A percentile compares a stretch with the other conserved stretches of the same genome.
These are phyloP conservation scores for Aphelenchoides fujianensis DNA, from an alignment of 1,140 invertebrate species.

Conservation along the genomic window DNA sequence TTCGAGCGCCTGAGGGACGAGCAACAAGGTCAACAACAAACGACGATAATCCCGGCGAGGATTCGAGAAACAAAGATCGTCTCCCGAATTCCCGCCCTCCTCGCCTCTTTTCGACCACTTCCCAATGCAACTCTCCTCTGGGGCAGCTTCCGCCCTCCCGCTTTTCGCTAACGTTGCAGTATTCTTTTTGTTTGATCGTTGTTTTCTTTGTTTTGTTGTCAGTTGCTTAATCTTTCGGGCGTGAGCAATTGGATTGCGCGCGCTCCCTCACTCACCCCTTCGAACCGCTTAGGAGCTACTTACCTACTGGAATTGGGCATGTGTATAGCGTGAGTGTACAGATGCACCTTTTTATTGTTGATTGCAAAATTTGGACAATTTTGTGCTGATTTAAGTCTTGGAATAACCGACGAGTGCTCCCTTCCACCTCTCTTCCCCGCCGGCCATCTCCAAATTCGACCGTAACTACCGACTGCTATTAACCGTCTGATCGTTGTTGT, in stretches of 20 bases:
- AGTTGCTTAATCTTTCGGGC: background rate
- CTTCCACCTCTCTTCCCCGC: background rate
- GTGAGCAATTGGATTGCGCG: background rate
- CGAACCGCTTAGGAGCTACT: background rate
- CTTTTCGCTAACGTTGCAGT: background rate
- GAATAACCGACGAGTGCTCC: background rate
- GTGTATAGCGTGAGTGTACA: background rate
- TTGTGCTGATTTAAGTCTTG: slow-evolving; percentile 1
- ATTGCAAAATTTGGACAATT: slow-evolving; percentile 16
- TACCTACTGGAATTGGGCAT: background rate
- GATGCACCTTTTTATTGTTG: slow-evolving; percentile 2
- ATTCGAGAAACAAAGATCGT: too few species aligned
- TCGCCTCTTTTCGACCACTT: background rate
- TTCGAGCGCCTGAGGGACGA: background rate
- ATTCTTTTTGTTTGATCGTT: background rate
- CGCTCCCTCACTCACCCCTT: background rate
- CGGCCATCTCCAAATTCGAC: too few species aligned
- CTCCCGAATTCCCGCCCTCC: background rate
- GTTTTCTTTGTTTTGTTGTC: background rate
- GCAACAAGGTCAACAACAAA: background rate
- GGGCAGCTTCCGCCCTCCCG: too few species aligned
- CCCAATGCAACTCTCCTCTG: background rate
- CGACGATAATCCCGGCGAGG: too few species aligned
- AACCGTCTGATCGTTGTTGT: background rate
- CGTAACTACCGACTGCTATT: background rate